Evolutionary conservation across 1,140 invertebrate species (phyloP), one percentile per base, ranked within the genome.

Genomic region (Helicorthomorpha holstii): DNA sequence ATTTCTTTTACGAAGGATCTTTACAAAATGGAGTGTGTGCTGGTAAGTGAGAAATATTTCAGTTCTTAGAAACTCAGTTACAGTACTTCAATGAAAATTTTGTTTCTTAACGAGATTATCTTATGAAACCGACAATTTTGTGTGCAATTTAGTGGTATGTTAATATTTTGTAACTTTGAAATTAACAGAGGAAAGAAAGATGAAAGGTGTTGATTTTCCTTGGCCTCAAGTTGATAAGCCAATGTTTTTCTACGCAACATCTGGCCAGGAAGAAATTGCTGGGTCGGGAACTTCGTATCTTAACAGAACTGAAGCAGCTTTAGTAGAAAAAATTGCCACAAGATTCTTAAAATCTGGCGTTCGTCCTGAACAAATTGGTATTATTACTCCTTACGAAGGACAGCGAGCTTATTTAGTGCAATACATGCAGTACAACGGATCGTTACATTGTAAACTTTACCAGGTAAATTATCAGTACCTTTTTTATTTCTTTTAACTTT

Each of bases 1-100:
- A 99, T 66, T 97, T 98, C 68, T 99, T 99, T 66, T 99, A 99
- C 65, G 96, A 99, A 66, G 96, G 95, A 0, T 94, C 88, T 1
- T 72, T 98, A 24, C 95, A 98, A 66, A 98, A 99, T 69, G 95
- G 95, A 1, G 94, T 99, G 1, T 93, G 91, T 60, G 86, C 92
- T 14, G 75, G 78, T 78, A 65, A 61, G 58, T 42, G 23, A 34
- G 25, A 14, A 4, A 14, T 45, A 4, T 27, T 21, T 29, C 34
- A 21, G 51, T n/a, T 19, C 16, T 10, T 48, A 19, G 25, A 43
- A 42, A 22, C 22, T n/a, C n/a, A n/a, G n/a, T n/a, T n/a, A n/a
- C n/a, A n/a, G n/a, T n/a, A n/a, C n/a, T n/a, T n/a, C n/a, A n/a
- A n/a, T n/a, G n/a, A n/a, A n/a, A n/a, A n/a, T n/a, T n/a, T n/a